phyloP scores from a whole-genome alignment of 2,113 vertebrate genomes.

The Myotis davidii region DNA sequence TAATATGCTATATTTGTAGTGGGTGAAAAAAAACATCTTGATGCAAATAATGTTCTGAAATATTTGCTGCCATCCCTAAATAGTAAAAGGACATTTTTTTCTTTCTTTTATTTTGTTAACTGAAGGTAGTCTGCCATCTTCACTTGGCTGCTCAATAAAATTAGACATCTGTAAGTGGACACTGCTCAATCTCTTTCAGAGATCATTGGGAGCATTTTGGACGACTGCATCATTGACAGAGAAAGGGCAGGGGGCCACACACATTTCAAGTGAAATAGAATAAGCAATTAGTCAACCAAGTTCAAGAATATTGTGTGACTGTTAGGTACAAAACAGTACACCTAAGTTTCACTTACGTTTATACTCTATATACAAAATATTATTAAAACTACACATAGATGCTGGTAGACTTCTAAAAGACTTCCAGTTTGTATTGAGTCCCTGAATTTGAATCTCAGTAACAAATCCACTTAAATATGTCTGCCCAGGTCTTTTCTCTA shows the following conservation, averaged over 20 bases:
- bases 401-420: background rate
- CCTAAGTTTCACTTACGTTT: background rate
- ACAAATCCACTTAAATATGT: background rate
- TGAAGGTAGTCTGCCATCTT: background rate
- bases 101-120: background rate
- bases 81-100: background rate
- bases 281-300: background rate
- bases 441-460: background rate
- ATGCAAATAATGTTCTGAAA: conserved; percentile 48
- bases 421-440: background rate
- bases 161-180: background rate
- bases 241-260: background rate
- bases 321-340: background rate
- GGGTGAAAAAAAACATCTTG: background rate
- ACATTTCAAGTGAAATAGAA: background rate
- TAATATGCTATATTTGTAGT: conserved; percentile 48
- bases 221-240: background rate
- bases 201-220: background rate
- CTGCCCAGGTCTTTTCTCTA: background rate
- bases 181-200: background rate
- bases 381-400: background rate
- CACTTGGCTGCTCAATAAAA: background rate
- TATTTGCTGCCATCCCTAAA: background rate
- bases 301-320: background rate
- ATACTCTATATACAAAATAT: background rate